Conservation (phyloP, 2,113 vertebrate genomes). For the Bathybates hornii region DNA sequence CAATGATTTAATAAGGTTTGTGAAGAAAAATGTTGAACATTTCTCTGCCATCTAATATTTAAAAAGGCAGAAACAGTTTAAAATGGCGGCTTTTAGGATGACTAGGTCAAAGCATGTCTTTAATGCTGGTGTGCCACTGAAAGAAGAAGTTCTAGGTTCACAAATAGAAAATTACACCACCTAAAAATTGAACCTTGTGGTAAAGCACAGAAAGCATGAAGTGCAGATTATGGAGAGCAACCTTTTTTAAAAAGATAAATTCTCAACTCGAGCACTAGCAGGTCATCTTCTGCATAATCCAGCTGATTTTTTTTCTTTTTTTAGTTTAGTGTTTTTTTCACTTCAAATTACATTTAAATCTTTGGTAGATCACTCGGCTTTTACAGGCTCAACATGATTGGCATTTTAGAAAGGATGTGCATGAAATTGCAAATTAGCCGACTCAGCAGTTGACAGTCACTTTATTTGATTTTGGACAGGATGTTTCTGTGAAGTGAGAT, state of each 20-base stretch:
- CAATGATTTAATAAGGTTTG: background rate
- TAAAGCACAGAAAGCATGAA: background rate
- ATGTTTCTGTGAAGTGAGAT: background rate
- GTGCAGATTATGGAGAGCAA: background rate
- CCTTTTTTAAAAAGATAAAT: background rate
- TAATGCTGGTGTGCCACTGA: background rate
- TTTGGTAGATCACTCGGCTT: rapidly evolving
- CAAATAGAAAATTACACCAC: background rate
- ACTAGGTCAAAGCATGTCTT: background rate
- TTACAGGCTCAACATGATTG: background rate
- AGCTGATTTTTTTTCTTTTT: rapidly evolving
- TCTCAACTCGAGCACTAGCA: rapidly evolving
- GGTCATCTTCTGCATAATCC: rapidly evolving
- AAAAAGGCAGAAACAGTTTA: background rate
- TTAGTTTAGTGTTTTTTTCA: rapidly evolving
- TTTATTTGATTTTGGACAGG: background rate
- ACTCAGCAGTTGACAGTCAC: background rate
- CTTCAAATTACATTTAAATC: background rate
- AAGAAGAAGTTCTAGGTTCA: background rate
- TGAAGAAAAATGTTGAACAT: background rate
- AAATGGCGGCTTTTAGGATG: rapidly evolving
- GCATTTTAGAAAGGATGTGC: background rate
- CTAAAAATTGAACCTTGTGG: background rate
- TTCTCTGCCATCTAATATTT: background rate
- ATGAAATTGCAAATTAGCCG: background rate